A percentile compares a stretch with the other conserved stretches of the same genome.
These are phyloP conservation scores for Drosophila subpulchrella DNA, from an alignment of 1,140 invertebrate genomes.

Conservation along the genomic window DNA sequence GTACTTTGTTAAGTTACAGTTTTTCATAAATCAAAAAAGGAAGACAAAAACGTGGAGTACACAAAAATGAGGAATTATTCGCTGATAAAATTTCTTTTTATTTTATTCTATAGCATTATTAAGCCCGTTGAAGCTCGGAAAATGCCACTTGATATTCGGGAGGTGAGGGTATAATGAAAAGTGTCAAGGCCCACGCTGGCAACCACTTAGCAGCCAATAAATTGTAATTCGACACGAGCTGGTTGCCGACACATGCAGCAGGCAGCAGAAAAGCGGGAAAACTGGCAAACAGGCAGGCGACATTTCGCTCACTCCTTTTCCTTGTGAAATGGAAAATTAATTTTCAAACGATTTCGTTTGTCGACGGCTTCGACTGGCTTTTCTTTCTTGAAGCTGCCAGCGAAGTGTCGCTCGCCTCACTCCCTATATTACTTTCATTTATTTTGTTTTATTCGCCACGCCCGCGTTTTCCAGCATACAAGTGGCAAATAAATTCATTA, in stretches of 20 bases:
- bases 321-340: constrained; percentile 80
- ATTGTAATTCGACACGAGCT: constrained; percentile 78
- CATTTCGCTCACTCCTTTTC: constrained; percentile 55
- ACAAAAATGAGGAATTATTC: too few relatives aligned
- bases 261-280: background rate
- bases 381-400: constrained; percentile 45
- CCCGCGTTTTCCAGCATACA: constrained; percentile 77
- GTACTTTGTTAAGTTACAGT: background rate
- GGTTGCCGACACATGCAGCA: constrained; percentile 48
- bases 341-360: constrained; percentile 80
- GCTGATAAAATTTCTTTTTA: too few relatives aligned
- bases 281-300: background rate
- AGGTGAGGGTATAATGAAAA: constrained; percentile 55
- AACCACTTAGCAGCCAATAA: constrained; percentile 80
- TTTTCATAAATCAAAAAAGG: background rate
- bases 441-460: constrained; percentile 74
- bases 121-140: too few relatives aligned
- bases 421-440: constrained; percentile 72
- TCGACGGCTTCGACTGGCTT: constrained; percentile 58
- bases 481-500: constrained; percentile 83
- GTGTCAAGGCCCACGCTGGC: constrained; percentile 52
- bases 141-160: constrained; percentile 1
- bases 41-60: background rate
- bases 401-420: constrained; percentile 42
- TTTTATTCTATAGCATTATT: background rate